Base-by-base conservation (phyloP, 2,113 vertebrate species). In the Leptosomus discolor region DNA sequence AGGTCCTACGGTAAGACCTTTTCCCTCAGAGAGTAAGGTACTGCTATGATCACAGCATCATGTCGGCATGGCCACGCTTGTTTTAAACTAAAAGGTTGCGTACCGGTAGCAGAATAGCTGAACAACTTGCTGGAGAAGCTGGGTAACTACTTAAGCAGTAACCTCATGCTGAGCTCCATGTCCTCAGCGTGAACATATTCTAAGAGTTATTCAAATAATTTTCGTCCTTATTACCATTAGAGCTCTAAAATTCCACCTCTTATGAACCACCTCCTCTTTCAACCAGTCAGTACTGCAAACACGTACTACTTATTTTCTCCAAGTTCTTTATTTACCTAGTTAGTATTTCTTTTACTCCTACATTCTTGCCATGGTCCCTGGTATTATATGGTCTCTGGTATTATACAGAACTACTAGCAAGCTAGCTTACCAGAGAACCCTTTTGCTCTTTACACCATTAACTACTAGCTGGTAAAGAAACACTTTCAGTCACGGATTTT, bases 11-110 rank as follows among this genome's bases (percentile, higher is more conserved):
- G 41, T 1, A n/a, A 69, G 78, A 69, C 8, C 29, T 61, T 50
- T 30, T 63, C 64, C 30, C 65, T 43, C 85, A 56, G 46, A 64
- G 50, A 54, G n/a, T 26, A 29, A 71, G 36, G 65, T 9, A 6
- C 70, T 43, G 69, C 54, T 37, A n/a, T 8, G 32, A 22, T n/a
- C 57, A 67, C 79, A 80, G 56, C 53, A 19, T 6, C 68, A 83
- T 13, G 43, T 0, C 8, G 51, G 12, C 64, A 34, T 41, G 3
- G 2, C 8, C 34, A 32, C 0, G 0, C 45, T 74, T 83, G 45
- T 20, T 93, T 71, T 32, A 32, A 88, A 61, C 53, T 16, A 51
- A 13, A 56, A 69, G 7, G 23, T 39, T 50, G 61, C 10, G 39
- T 32, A 26, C 56, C 37, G 43, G 39, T 12, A 74, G 36, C 86